These are phyloP conservation scores for Nomada hirtipes DNA, from an alignment of 2,888 invertebrate genomes.

Conservation along the genomic window DNA sequence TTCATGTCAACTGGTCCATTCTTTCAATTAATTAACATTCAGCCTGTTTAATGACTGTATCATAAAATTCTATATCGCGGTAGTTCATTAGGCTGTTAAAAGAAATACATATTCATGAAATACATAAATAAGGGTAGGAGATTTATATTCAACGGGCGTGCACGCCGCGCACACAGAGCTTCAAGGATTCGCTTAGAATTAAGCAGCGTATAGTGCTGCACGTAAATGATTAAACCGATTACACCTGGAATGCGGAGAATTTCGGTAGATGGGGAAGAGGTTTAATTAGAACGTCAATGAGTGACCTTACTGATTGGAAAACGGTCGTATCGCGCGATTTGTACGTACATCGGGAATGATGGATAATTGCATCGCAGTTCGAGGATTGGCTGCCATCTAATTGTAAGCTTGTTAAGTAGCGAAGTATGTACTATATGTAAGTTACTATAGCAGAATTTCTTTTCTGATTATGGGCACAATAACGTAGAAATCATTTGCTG, in stretches of 20 bases:
- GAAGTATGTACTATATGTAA: neutral
- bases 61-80: conserved; percentile 1
- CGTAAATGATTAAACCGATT: conserved; percentile 70
- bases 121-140: conserved; percentile 53
- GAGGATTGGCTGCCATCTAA: conserved; percentile 33
- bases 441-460: neutral
- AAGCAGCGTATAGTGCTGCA: conserved; percentile 53
- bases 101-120: conserved; percentile 63
- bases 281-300: conserved; percentile 68
- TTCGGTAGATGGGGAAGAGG: conserved; percentile 45
- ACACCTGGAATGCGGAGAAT: conserved; percentile 60
- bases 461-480: neutral
- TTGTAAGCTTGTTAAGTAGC: conserved; percentile 1
- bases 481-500: too few relatives aligned
- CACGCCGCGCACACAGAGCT: conserved; percentile 2
- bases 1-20: neutral
- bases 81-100: conserved; percentile 53
- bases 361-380: conserved; percentile 8
- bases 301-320: conserved; percentile 66
- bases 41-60: conserved; percentile 3
- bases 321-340: conserved; percentile 58
- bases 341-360: conserved; percentile 44
- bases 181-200: conserved; percentile 58
- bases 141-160: conserved; percentile 47
- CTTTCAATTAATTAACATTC: conserved; percentile 29